These are phyloP conservation scores for Philhelius pedissequus DNA, from an alignment of 2,888 invertebrate species.

Conservation along the genomic window DNA sequence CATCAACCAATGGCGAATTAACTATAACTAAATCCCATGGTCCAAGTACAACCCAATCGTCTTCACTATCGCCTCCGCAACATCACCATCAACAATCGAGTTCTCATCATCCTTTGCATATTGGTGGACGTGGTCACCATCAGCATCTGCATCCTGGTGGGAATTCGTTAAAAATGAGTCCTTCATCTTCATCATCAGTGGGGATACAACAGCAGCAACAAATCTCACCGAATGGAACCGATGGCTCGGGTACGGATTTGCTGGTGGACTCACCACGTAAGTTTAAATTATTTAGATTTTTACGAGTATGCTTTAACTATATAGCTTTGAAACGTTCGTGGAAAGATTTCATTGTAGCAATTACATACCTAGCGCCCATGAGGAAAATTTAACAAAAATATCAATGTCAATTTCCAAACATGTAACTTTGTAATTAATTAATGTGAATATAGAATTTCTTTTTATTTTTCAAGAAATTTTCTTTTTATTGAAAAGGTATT, in stretches of 20 bases:
- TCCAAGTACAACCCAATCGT: conserved; percentile 76
- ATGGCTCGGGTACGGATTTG: conserved; percentile 83
- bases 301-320: background rate
- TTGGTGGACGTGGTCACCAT: conserved; percentile 67
- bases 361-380: too few species aligned
- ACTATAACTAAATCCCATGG: conserved; percentile 89
- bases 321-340: background rate
- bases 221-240: conserved; percentile 83
- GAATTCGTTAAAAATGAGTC: conserved; percentile 83
- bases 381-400: background rate
- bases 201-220: conserved; percentile 79
- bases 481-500: background rate
- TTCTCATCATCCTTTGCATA: conserved; percentile 62
- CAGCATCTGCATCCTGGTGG: conserved; percentile 79
- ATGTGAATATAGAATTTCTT: background rate
- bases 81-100: conserved; percentile 58
- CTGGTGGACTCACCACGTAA: conserved; percentile 92
- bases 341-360: background rate
- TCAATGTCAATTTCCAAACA: conserved; percentile 3
- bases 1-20: conserved; percentile 89
- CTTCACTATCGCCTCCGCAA: conserved; percentile 72
- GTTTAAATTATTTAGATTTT: conserved; percentile 76
- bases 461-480: background rate
- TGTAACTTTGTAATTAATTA: background rate
- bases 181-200: conserved; percentile 80